phyloP scores from a whole-genome alignment of 2,113 vertebrate species.

The Poeciliopsis occidentalis region DNA sequence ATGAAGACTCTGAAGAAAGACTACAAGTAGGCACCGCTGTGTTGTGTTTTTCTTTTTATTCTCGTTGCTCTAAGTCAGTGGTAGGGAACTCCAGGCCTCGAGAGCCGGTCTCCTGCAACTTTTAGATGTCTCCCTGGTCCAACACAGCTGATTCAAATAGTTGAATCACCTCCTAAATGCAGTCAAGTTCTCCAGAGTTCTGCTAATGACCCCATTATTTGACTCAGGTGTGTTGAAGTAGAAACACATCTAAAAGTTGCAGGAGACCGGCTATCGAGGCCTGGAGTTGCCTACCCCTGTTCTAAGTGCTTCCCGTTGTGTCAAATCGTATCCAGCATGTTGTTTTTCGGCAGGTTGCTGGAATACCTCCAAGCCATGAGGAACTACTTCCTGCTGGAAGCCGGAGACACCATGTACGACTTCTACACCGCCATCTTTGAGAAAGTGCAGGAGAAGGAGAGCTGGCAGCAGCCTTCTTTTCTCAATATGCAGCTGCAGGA shows the following conservation, averaged over 20 bases:
- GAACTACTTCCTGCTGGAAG: conserved; percentile 97
- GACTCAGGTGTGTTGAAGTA: too few relatives aligned
- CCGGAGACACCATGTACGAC: conserved; percentile 99
- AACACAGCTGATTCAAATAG: too few relatives aligned
- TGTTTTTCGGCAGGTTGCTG: conserved; percentile 81
- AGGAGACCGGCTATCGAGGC: too few relatives aligned
- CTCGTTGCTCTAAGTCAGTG: background rate
- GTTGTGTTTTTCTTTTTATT: too few relatives aligned
- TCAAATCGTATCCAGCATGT: background rate
- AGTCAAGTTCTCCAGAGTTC: too few relatives aligned
- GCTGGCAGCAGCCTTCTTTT: conserved; percentile 94
- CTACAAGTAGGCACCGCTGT: conserved; percentile 82
- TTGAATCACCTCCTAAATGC: too few relatives aligned
- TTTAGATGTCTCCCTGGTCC: too few relatives aligned
- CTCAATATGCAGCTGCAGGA: conserved; percentile 95
- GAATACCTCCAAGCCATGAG: conserved; percentile 98
- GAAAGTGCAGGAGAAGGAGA: conserved; percentile 94
- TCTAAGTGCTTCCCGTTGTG: rapidly evolving
- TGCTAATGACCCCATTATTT: too few relatives aligned
- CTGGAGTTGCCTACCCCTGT: too few relatives aligned
- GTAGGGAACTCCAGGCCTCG: too few relatives aligned
- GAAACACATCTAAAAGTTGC: too few relatives aligned
- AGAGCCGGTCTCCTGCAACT: too few relatives aligned
- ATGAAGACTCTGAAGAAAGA: conserved; percentile 96
- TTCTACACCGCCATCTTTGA: conserved; percentile 99